These are phyloP conservation scores for Cervus canadensis DNA, from an alignment of 2,113 vertebrate genomes.

Conservation along the genomic window DNA sequence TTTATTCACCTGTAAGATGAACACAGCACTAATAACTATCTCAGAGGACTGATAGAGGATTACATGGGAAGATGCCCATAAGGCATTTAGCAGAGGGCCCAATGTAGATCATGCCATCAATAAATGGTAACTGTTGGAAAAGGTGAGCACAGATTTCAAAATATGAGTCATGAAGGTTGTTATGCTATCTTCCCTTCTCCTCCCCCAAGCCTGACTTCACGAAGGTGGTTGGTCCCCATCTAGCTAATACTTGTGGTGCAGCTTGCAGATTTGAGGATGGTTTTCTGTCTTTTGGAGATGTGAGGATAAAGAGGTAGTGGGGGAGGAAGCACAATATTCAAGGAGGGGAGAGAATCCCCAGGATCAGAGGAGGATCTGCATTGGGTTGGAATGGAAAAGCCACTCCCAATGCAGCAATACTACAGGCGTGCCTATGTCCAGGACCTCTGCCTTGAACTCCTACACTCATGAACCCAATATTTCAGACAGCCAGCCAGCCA, in stretches of 20 bases:
- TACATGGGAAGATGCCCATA: no score
- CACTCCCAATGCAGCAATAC: background rate
- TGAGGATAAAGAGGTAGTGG: background rate
- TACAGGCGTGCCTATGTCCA: fast-evolving
- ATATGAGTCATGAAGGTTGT: background rate
- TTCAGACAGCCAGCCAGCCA: background rate
- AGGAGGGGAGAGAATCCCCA: background rate
- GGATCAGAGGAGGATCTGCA: background rate
- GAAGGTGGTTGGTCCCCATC: background rate
- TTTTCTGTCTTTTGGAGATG: background rate
- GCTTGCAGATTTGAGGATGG: background rate
- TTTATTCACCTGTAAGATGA: background rate
- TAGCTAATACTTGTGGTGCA: no score
- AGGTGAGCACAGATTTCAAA: background rate
- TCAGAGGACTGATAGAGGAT: background rate
- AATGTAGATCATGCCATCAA: no score
- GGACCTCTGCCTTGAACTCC: background rate
- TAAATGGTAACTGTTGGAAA: background rate
- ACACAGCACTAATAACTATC: background rate
- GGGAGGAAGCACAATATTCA: background rate
- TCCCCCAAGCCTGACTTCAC: background rate
- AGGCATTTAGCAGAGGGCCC: background rate
- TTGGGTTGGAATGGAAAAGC: background rate
- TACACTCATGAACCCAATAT: background rate
- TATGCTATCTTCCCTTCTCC: background rate